Base-by-base conservation (phyloP, 2,113 vertebrate genomes). In the Anolis sagrei region DNA sequence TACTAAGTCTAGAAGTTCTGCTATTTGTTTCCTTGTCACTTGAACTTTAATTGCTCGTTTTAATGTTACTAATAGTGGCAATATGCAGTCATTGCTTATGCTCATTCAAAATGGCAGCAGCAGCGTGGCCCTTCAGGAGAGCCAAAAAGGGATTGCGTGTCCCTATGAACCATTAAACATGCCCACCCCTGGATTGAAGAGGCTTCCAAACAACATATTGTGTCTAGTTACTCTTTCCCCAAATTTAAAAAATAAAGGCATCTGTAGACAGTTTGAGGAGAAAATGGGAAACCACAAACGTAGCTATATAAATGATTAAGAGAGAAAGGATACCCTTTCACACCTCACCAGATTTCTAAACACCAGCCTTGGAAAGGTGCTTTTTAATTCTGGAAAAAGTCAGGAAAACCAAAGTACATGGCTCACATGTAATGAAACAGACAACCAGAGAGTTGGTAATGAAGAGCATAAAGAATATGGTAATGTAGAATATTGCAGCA, bases 391-490 rank as follows among this genome's bases (percentile, higher is more conserved):
- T 36, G 2, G 36, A 18, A 77, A 58, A 73, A 70, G n/a, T 14
- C 68, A 32, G 10, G 14, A 11, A 7, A 39, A 39, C 25, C 34
- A 21, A 36, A 36, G 9, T 3, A 54, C 18, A 68, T 10, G 10
- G 27, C 29, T 68, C 32, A 32, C 18, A 36, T 7, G 44, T 78
- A 44, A 36, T 58, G 51, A 61, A 19, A 2, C 10, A 27, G 18
- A 29, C 5, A 49, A 13, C 8, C 6, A 7, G 13, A 54, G 23
- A 58, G 10, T 72, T 27, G 51, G 62, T 62, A 64, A 9, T 49
- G 29, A 74, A 62, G 79, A 11, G 6, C 16, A 32, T 16, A 70
- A 58, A 84, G 76, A 1, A 44, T 0, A 0, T 0, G 1, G 1
- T 79, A 49, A n/a, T 61, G 61, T 44, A 39, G 34, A 58, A 61